These are phyloP conservation scores for Mesorhabditis belari DNA, from an alignment of 2,888 invertebrate species.

Conservation along the genomic window DNA sequence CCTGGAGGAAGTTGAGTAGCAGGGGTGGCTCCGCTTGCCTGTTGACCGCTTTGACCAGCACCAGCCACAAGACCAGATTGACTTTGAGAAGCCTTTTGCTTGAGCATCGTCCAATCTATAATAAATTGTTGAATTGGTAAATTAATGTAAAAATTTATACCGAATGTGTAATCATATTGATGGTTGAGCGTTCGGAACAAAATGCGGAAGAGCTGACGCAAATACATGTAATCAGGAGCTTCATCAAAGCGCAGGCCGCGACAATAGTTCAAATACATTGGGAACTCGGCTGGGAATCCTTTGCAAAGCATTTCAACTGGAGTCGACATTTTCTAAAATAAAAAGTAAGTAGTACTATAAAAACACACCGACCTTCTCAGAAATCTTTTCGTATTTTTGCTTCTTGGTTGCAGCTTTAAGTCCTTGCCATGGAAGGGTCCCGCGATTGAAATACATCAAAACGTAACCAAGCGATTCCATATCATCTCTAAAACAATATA, in stretches of 20 bases:
- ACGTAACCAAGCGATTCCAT: slow-evolving; percentile 65
- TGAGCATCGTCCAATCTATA: slow-evolving; percentile 99
- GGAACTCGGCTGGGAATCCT: slow-evolving; percentile 97
- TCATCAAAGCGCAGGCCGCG: slow-evolving; percentile 96
- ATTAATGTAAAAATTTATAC: too few species aligned
- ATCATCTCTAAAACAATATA: slow-evolving; percentile 20
- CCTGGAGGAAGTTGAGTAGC: too few species aligned
- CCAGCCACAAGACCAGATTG: slow-evolving; percentile 4
- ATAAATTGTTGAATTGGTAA: too few species aligned
- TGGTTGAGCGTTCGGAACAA: slow-evolving; percentile 98
- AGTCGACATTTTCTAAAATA: slow-evolving; percentile 81
- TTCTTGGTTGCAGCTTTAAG: slow-evolving; percentile 92
- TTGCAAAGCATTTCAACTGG: slow-evolving; percentile 95
- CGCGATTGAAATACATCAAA: slow-evolving; percentile 93
- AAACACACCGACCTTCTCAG: slow-evolving; percentile 68
- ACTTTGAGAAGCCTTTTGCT: slow-evolving; percentile 69
- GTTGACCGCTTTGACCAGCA: too few species aligned
- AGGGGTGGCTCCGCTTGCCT: too few species aligned
- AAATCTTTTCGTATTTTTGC: slow-evolving; percentile 97
- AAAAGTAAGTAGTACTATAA: not conserved
- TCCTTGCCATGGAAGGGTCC: slow-evolving; percentile 89
- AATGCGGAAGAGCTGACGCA: slow-evolving; percentile 94
- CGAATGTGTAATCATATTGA: too few species aligned
- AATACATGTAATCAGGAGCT: slow-evolving; percentile 98
- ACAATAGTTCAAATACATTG: slow-evolving; percentile 99